Conservation (phyloP, 2,797 vertebrate genomes). For the Karalla daura region DNA sequence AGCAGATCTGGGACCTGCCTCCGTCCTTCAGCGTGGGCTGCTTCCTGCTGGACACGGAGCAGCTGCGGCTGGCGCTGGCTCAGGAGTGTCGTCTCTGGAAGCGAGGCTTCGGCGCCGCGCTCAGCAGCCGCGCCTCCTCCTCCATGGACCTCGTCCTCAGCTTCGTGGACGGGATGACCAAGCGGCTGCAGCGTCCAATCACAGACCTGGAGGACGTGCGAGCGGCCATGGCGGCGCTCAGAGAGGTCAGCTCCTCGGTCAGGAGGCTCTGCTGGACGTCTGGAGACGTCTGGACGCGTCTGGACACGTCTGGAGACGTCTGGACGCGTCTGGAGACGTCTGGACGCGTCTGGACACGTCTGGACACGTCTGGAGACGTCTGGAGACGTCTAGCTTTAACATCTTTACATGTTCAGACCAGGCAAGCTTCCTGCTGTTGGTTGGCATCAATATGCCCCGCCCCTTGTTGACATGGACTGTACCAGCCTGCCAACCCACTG, state of each 20-base stretch:
- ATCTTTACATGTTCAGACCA: too few species aligned
- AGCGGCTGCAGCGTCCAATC: slow-evolving; percentile 84
- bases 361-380: too few species aligned
- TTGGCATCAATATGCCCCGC: too few species aligned
- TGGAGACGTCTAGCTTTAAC: too few species aligned
- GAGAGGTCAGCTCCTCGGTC: slow-evolving; percentile 62
- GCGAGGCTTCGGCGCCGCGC: slow-evolving; percentile 80
- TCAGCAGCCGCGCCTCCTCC: slow-evolving; percentile 79
- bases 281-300: too few species aligned
- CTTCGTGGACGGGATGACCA: slow-evolving; percentile 82
- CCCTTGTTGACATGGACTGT: too few species aligned
- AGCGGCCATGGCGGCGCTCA: slow-evolving; percentile 83
- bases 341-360: too few species aligned
- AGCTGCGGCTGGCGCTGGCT: slow-evolving; percentile 83
- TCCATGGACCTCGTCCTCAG: slow-evolving; percentile 82
- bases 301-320: too few species aligned
- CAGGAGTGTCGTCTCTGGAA: slow-evolving; percentile 86
- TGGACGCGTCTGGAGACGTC: too few species aligned
- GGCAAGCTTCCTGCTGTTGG: too few species aligned
- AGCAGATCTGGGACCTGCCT: slow-evolving; percentile 83
- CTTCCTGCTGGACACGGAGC: slow-evolving; percentile 77
- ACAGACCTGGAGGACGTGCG: slow-evolving; percentile 86
- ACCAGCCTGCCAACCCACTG: too few species aligned
- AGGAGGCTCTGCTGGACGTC: too few species aligned
- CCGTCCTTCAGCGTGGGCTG: slow-evolving; percentile 69